These are phyloP conservation scores for Vandiemenella viatica DNA, from an alignment of 2,888 invertebrate species.

Conservation along the genomic window DNA sequence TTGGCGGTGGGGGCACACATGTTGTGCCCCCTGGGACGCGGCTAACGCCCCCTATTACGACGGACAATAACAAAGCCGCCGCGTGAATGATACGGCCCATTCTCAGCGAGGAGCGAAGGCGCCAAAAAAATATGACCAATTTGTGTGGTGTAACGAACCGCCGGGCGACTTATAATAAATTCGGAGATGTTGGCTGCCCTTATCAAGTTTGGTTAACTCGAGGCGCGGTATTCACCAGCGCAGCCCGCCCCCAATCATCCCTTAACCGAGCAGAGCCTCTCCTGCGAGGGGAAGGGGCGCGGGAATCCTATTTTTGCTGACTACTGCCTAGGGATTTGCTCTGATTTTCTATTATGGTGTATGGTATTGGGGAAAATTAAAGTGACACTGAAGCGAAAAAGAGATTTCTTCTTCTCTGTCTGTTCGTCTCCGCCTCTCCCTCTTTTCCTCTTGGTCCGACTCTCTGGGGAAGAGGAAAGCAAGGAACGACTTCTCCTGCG, in stretches of 20 bases:
- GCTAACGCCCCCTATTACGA: background rate
- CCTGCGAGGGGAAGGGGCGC: background rate
- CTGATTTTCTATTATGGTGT: conserved; percentile 17
- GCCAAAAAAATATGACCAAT: conserved; percentile 17
- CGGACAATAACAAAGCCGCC: no score
- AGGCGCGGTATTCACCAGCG: background rate
- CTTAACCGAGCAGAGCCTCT: conserved; percentile 7
- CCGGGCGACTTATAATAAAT: conserved; percentile 7
- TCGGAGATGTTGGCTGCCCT: conserved; percentile 7
- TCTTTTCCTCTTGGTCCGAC: no score
- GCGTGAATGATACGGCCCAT: no score
- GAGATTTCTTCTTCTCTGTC: conserved; percentile 10
- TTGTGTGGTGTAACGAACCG: conserved; percentile 15
- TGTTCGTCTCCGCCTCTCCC: no score
- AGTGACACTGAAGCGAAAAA: conserved; percentile 22
- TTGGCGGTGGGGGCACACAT: background rate
- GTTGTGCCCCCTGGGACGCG: background rate
- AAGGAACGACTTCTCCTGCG: no score
- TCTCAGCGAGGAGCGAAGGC: no score
- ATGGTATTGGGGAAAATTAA: conserved; percentile 20
- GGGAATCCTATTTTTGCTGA: conserved; percentile 19
- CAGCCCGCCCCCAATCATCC: background rate
- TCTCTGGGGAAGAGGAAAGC: no score
- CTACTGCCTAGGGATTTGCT: conserved; percentile 17
- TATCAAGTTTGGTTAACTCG: conserved; percentile 16